Evolutionary conservation across 2,113 vertebrate genomes (phyloP).

Genomic region (Alaudala cheleensis): DNA sequence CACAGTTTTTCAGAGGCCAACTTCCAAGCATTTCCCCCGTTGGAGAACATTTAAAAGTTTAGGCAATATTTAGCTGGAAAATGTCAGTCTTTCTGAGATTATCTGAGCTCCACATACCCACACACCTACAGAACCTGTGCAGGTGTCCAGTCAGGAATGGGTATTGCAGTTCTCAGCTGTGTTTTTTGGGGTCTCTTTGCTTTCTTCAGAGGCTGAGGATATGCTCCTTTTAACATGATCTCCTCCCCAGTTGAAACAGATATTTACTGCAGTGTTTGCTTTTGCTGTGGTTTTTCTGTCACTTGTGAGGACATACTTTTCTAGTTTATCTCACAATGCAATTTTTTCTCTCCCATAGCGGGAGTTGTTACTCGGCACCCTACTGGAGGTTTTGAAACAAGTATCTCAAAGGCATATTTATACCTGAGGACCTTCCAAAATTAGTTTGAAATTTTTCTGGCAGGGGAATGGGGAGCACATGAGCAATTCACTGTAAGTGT

Average conservation of each 20-base stretch:
- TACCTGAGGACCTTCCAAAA: neutral
- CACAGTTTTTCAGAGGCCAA: neutral
- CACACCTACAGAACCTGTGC: neutral
- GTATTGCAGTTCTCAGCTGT: neutral
- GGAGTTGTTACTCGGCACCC: neutral
- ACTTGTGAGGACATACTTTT: rapidly evolving
- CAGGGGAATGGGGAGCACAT: neutral
- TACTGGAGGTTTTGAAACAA: neutral
- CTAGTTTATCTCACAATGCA: neutral
- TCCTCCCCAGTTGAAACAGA: neutral
- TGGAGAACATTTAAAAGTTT: neutral
- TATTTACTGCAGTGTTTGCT: neutral
- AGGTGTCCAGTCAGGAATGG: neutral
- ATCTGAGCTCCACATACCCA: neutral
- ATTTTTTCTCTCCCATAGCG: neutral
- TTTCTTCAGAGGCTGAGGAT: neutral
- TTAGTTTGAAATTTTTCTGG: neutral
- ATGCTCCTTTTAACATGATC: rapidly evolving
- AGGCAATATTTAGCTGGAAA: neutral
- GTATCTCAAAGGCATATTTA: neutral
- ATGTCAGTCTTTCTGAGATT: neutral
- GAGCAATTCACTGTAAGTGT: neutral
- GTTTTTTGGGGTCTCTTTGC: neutral
- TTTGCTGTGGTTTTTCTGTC: neutral
- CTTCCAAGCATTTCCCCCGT: neutral